Percentiles rank a stretch among this genome's conserved stretches.
These are phyloP conservation scores for Pseudorasbora parva DNA, from an alignment of 2,113 vertebrate genomes.

Conservation along the genomic window DNA sequence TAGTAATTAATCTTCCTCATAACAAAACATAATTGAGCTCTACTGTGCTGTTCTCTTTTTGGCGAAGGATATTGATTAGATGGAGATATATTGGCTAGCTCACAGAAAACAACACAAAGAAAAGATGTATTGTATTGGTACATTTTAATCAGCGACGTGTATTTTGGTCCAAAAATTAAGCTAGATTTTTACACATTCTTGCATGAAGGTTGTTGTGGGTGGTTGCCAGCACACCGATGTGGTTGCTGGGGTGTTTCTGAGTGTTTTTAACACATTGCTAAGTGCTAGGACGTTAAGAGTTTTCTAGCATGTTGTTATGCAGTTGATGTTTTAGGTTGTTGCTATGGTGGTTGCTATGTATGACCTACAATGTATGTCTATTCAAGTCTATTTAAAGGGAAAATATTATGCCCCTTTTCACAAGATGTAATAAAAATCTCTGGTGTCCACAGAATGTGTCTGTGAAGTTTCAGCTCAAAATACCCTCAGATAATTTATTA, in stretches of 20 bases:
- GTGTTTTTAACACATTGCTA: not conserved
- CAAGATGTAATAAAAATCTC: no score
- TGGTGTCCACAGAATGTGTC: no score
- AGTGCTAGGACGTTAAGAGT: not conserved
- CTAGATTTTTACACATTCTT: no score
- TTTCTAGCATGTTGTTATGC: no score
- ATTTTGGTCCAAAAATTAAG: not conserved
- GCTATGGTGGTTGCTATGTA: not conserved
- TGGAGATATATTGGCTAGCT: not conserved
- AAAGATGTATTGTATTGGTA: not conserved
- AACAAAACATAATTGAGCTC: not conserved
- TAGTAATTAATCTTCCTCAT: conserved; percentile 36
- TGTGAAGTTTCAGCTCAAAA: no score
- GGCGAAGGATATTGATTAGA: not conserved
- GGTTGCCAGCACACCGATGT: not conserved
- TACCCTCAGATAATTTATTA: no score
- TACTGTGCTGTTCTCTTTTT: not conserved
- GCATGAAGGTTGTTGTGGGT: no score
- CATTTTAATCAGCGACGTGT: not conserved
- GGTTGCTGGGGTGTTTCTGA: not conserved
- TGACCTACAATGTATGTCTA: not conserved
- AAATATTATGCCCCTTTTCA: no score
- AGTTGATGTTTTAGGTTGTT: not conserved
- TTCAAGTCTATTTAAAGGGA: no score
- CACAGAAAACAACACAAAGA: conserved; percentile 8